phyloP scores from a whole-genome alignment of 2,113 vertebrate genomes.

The Lycocorax pyrrhopterus region DNA sequence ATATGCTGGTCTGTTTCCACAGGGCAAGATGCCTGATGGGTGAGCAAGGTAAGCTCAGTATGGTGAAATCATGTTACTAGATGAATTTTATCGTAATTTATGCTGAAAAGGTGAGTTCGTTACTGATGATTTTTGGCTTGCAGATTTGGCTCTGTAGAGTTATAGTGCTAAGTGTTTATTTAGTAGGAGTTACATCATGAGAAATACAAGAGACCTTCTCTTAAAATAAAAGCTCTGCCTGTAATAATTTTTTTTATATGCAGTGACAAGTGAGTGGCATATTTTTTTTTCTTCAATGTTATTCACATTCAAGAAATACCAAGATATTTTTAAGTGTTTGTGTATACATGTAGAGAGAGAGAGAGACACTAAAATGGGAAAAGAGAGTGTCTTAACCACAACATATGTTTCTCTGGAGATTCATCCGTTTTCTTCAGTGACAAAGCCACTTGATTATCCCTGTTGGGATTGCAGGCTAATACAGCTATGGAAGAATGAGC shows the following conservation, averaged over 20 bases:
- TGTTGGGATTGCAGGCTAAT: not conserved
- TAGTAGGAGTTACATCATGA: not conserved
- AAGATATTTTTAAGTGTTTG: not conserved
- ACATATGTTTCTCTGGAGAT: not conserved
- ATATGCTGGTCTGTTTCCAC: not conserved
- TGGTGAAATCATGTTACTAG: not conserved
- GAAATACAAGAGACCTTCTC: not conserved
- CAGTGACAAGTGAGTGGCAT: not conserved
- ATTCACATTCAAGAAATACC: not conserved
- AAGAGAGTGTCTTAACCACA: not conserved
- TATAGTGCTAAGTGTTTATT: not conserved
- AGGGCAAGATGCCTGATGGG: not conserved
- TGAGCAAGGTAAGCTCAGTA: not conserved
- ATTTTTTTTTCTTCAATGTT: not conserved
- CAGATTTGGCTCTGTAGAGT: not conserved
- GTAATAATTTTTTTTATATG: not conserved
- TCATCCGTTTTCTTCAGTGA: conserved; percentile 19
- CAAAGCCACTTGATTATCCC: not conserved
- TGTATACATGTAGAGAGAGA: not conserved
- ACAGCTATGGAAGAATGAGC: not conserved
- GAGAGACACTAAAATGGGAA: not conserved
- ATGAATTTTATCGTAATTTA: not conserved
- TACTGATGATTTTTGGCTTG: not conserved
- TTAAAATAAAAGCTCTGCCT: not conserved
- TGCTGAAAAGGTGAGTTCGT: not conserved